phyloP scores from a whole-genome alignment of 1,140 invertebrate genomes.

The Hylaeus volcanicus region DNA sequence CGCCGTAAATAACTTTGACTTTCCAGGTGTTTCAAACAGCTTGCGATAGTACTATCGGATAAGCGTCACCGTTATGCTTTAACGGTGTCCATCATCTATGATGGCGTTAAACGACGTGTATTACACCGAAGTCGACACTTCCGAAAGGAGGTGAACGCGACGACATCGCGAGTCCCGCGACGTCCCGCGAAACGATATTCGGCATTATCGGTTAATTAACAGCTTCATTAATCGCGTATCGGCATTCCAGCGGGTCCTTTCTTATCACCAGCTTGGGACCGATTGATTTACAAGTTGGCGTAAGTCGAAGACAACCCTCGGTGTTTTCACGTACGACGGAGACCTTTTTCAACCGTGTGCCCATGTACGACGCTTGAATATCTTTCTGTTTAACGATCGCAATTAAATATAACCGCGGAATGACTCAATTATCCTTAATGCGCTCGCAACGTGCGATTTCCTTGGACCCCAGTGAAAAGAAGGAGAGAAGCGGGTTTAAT shows the following conservation, averaged over 20 bases:
- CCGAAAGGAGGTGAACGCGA: neutral
- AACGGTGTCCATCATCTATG: neutral
- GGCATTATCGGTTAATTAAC: slow-evolving; percentile 26
- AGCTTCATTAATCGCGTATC: slow-evolving; percentile 15
- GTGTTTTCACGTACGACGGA: too few species aligned
- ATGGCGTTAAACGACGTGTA: neutral
- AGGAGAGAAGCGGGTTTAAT: slow-evolving; percentile 58
- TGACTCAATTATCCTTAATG: slow-evolving; percentile 67
- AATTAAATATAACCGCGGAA: slow-evolving; percentile 59
- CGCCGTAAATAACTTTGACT: too few species aligned
- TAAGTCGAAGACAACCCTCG: neutral
- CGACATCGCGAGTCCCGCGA: neutral
- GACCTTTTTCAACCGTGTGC: neutral
- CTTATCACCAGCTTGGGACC: neutral
- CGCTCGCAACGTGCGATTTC: slow-evolving; percentile 21
- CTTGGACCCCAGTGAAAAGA: slow-evolving; percentile 8
- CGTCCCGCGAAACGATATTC: neutral
- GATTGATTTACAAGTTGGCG: neutral
- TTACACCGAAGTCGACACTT: neutral
- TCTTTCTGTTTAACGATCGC: slow-evolving; percentile 47
- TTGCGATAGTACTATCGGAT: neutral
- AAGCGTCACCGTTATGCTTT: neutral
- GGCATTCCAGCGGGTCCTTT: neutral
- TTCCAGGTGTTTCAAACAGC: too few species aligned
- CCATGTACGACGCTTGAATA: slow-evolving; percentile 19